Base-by-base conservation (phyloP, 2,888 invertebrate genomes). In the Molorchus minor region DNA sequence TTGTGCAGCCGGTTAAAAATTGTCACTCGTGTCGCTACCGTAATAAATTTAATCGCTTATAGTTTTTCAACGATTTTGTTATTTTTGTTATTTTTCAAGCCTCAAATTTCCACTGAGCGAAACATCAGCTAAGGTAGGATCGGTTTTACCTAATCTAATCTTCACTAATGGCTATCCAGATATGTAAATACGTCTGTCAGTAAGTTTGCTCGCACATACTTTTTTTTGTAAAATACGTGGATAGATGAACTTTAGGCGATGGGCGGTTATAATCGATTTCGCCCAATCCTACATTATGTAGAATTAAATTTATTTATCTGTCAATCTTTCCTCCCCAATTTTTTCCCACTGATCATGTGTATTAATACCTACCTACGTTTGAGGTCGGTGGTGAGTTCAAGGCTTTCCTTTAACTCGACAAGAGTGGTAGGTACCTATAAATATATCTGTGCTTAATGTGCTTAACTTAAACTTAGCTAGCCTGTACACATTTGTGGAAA, bases 1-100 rank as follows among this genome's bases (percentile, higher is more conserved):
- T 56, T 60, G 65, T 53, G 64, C 57, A 58, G 62, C 65, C 64
- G 58, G 62, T 65, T 65, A 53, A 65, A 58, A 65, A 60, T 60
- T 62, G 59, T 62, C 59, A 59, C 57, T 49, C 53, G 49, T 54
- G 54, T 54, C 53, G 53, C 51, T 52, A 41, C 56, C 51, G 60
- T 57, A 58, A 58, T 62, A 55, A 56, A 56, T 61, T 54, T 44
- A 44, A 44, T 21, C 41, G 41, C 19, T 10, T 33, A 33, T 3
- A 33, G n/a, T 33, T 33, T n/a, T 43, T 43, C 12, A 12, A 20
- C 20, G 21, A 20, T 43, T 21, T 21, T 21, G 20, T 33, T 12
- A 3, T 25, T 33, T 3, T 33, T n/a, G n/a, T n/a, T n/a, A n/a
- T n/a, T n/a, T n/a, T n/a, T n/a, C n/a, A 3, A 33, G 3, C n/a